These are phyloP conservation scores for Heterocephalus glaber DNA, from an alignment of 2,113 vertebrate genomes.

Conservation along the genomic window DNA sequence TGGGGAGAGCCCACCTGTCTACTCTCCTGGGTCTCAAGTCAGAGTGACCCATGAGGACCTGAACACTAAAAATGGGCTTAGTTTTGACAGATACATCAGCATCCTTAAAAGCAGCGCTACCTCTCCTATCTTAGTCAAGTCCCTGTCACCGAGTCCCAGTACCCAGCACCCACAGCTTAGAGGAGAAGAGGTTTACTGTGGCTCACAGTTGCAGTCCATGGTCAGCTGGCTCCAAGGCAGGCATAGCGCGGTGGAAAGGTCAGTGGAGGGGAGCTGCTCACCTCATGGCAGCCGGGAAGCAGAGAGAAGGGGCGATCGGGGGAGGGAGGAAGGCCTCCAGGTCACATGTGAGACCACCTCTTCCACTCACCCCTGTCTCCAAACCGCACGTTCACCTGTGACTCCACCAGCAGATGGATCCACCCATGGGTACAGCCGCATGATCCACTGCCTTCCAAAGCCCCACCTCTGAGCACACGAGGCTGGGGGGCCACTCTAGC, in stretches of 20 bases:
- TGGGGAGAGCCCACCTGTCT: not conserved
- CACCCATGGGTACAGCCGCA: not conserved
- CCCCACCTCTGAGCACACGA: not conserved
- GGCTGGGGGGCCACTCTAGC: not conserved
- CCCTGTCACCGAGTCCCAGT: not conserved
- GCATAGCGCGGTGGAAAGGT: not conserved
- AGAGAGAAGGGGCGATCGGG: too few species aligned
- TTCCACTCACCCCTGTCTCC: not conserved
- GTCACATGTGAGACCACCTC: not conserved
- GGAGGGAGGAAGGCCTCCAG: not conserved
- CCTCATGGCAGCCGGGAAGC: too few species aligned
- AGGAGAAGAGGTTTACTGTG: not conserved
- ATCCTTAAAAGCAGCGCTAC: not conserved
- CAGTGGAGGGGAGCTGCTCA: not conserved
- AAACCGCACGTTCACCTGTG: not conserved
- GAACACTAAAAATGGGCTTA: not conserved
- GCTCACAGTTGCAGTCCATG: not conserved
- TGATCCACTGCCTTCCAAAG: not conserved
- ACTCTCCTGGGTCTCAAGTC: not conserved
- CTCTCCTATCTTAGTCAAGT: not conserved
- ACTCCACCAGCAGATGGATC: not conserved
- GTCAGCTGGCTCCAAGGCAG: not conserved
- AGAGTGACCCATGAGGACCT: not conserved
- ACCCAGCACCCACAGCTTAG: not conserved
- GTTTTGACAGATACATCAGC: too few species aligned